Evolutionary conservation across 2,797 vertebrate genomes (phyloP).

Genomic region (Spizella passerina): DNA sequence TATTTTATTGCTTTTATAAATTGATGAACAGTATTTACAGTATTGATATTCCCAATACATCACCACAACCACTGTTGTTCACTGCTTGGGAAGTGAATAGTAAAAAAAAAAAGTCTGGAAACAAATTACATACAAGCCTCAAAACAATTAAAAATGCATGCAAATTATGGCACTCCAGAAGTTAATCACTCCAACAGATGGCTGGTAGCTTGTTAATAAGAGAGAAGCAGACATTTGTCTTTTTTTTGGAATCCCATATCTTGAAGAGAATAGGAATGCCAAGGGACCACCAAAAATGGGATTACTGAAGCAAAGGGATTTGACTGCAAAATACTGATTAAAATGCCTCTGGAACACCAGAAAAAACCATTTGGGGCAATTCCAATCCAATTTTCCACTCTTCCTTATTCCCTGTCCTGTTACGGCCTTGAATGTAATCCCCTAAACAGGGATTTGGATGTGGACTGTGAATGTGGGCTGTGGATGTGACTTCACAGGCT

Average conservation of each 20-base stretch:
- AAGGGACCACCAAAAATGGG: background rate
- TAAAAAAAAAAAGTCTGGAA: background rate
- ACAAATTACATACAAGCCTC: background rate
- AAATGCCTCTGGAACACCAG: background rate
- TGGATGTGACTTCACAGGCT: background rate
- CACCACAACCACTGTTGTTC: background rate
- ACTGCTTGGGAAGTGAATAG: background rate
- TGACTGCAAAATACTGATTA: background rate
- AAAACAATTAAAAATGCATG: background rate
- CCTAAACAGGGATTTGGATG: background rate
- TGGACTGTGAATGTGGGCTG: background rate
- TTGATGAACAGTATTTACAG: conserved; percentile 20
- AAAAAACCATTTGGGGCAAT: background rate
- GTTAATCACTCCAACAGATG: background rate
- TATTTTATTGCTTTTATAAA: conserved; percentile 46
- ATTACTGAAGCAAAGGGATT: background rate
- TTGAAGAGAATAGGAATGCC: background rate
- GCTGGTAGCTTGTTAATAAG: background rate
- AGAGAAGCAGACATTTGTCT: background rate
- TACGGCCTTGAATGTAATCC: background rate
- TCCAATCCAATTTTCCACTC: background rate
- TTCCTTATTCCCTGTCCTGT: background rate
- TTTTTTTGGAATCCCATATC: background rate
- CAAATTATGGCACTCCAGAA: background rate
- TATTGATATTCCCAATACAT: conserved; percentile 20